Evolutionary conservation across 1,140 invertebrate genomes (phyloP).

Genomic region (Conus ventricosus): DNA sequence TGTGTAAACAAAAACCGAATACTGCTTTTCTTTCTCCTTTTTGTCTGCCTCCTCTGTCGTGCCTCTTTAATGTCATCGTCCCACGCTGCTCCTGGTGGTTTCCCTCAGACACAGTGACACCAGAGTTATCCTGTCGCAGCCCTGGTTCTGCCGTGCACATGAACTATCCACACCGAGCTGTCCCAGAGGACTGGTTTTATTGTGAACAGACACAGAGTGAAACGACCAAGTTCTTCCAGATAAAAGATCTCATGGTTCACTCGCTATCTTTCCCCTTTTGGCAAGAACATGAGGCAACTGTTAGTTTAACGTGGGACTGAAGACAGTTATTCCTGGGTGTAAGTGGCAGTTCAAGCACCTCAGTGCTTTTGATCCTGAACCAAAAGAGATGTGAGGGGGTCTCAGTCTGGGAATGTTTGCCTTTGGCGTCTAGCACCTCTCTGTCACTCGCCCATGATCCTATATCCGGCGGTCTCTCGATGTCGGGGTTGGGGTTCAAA

Average conservation of each 20-base stretch:
- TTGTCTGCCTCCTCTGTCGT: no score
- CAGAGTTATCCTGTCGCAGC: no score
- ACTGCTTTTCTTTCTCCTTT: no score
- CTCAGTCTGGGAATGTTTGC: not conserved
- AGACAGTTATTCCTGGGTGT: not conserved
- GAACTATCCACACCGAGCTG: no score
- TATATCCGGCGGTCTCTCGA: not conserved
- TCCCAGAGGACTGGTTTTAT: no score
- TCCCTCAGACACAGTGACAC: no score
- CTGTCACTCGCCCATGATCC: not conserved
- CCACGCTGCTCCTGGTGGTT: no score
- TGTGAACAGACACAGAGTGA: no score
- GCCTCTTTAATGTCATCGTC: no score
- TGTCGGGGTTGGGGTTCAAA: not conserved
- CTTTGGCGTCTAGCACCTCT: not conserved
- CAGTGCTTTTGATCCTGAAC: not conserved
- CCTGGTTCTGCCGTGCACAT: no score
- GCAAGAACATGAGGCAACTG: not conserved
- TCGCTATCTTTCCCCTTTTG: not conserved
- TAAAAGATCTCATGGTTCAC: not conserved
- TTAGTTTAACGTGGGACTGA: not conserved
- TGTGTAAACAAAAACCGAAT: no score
- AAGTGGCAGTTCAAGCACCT: not conserved
- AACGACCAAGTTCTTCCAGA: no score
- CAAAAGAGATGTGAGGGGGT: not conserved